A percentile compares a stretch with the other conserved stretches of the same genome.
These are phyloP conservation scores for Chrysolina oricalcia DNA, from an alignment of 2,888 invertebrate species.

Conservation along the genomic window DNA sequence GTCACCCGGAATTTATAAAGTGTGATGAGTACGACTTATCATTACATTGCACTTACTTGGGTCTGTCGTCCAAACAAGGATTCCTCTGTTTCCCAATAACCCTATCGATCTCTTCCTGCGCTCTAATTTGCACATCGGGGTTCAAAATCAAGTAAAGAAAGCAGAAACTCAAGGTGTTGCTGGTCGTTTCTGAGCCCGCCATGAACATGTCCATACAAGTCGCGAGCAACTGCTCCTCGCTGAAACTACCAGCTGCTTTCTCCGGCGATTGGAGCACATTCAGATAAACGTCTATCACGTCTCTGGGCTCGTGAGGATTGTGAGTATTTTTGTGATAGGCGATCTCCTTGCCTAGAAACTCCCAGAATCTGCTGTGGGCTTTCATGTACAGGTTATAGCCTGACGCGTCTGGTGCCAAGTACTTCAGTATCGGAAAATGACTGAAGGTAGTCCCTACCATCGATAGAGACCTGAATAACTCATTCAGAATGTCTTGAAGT, in stretches of 20 bases:
- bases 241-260: constrained; percentile 70
- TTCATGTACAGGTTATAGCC: constrained; percentile 84
- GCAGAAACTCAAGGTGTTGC: constrained; percentile 84
- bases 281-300: constrained; percentile 89
- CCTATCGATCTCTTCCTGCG: constrained; percentile 85
- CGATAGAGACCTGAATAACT: constrained; percentile 83
- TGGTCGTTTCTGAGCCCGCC: constrained; percentile 91
- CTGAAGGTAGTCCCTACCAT: constrained; percentile 88
- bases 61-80: constrained; percentile 82
- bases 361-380: constrained; percentile 82
- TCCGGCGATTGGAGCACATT: constrained; percentile 78
- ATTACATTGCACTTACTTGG: constrained; percentile 77
- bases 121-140: constrained; percentile 82
- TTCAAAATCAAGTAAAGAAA: constrained; percentile 83
- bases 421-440: constrained; percentile 77
- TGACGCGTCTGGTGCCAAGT: constrained; percentile 83
- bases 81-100: constrained; percentile 81
- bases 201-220: constrained; percentile 90
- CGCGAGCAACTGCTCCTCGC: constrained; percentile 84
- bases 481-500: constrained; percentile 80
- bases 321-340: constrained; percentile 80
- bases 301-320: constrained; percentile 78
- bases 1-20: no score
- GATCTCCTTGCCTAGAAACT: constrained; percentile 82
- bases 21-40: no score